Evolutionary conservation across 92 coral and sea anemone genomes (phyloP).

Genomic region (Epizoanthus fatuus): DNA sequence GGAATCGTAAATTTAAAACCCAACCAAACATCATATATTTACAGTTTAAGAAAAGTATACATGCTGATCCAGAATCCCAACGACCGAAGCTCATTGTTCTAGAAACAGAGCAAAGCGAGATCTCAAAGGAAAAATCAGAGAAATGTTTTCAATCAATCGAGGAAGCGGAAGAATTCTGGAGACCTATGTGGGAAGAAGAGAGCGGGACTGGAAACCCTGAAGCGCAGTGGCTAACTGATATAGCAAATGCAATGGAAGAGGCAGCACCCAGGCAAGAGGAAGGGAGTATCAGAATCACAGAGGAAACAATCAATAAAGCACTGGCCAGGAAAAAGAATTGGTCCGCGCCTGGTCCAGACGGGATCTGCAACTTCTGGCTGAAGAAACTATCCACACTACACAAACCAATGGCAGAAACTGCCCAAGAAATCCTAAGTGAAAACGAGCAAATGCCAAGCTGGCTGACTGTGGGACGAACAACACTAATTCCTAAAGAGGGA

Average conservation of each 20-base stretch:
- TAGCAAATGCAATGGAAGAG: not conserved
- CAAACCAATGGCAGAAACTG: conserved; percentile 1
- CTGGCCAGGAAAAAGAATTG: not conserved
- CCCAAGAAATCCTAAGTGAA: not conserved
- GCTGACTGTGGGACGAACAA: too few relatives aligned
- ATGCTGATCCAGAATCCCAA: not conserved
- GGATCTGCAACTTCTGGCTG: not conserved
- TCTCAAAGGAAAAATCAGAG: not conserved
- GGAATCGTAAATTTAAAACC: too few relatives aligned
- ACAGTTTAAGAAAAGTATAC: not conserved
- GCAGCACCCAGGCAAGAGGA: not conserved
- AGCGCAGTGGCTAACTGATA: too few relatives aligned
- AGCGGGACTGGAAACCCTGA: too few relatives aligned
- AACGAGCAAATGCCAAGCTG: too few relatives aligned
- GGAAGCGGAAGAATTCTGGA: too few relatives aligned
- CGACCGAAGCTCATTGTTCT: not conserved
- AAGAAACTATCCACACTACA: conserved; percentile 1
- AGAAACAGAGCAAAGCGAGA: not conserved
- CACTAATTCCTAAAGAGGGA: not conserved
- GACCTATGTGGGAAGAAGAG: too few relatives aligned
- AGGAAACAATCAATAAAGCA: not conserved
- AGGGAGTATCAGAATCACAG: not conserved
- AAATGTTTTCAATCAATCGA: not conserved
- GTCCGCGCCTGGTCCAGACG: not conserved
- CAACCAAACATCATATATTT: too few relatives aligned